Base-by-base conservation (phyloP, 2,888 invertebrate species). In the Ophraella communa region DNA sequence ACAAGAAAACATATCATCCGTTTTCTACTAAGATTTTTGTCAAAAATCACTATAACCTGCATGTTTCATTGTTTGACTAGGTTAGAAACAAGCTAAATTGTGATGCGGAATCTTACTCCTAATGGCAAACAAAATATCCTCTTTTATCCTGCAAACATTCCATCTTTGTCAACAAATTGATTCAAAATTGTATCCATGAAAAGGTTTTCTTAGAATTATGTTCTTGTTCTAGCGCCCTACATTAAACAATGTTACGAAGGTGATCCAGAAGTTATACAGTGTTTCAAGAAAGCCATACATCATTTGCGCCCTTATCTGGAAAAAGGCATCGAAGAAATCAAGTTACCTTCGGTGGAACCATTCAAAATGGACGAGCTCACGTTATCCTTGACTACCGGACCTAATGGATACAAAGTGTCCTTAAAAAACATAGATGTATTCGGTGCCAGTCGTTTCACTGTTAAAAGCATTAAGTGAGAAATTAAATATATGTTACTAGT, bases 311-410 rank as follows among this genome's bases (percentile, higher is more conserved):
- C 89, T 0, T 87, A 86, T 75, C 79, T 90, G 67, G 83, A 84
- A 3, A 81, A 77, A 18, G 90, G 89, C 27, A 87, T 89, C 62
- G 85, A 87, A 18, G 89, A 89, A 74, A 88, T 89, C 66, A 86
- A 87, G 54, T 79, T 90, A 70, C 90, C 90, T 1, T 84, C 88
- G 1, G 84, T 90, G 56, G 90, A 91, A 76, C 91, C 91, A 2
- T 86, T 90, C 73, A 80, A 84, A 62, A 84, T 89, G 83, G 87
- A 88, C 66, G 85, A 87, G 70, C 75, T 90, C 23, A 84, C 88
- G 11, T 79, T 91, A 73, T 86, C 82, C 75, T 82, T 81, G 69
- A 88, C 81, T 65, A 87, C 82, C 66, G 88, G 84, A 49, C 84
- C 83, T 58, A 87, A 83, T 76, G 87, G 84, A 60, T 89, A 91